Percentiles rank a stretch among this genome's conserved stretches.
Evolutionary conservation across 2,113 vertebrate species (phyloP).

Genomic region (Ariopsis seemanni): DNA sequence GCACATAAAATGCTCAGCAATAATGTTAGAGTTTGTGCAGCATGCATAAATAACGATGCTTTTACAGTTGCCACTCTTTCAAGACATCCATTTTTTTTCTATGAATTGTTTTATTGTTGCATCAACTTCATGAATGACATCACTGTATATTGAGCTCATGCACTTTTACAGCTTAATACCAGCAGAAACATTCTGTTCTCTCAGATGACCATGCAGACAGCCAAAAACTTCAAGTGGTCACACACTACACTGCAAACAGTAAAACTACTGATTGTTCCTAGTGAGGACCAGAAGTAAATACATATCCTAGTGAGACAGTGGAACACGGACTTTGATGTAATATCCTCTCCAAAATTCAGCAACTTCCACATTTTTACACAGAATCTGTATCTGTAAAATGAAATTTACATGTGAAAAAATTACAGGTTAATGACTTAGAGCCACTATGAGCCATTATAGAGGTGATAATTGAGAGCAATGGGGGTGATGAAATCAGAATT

Average conservation of each 20-base stretch:
- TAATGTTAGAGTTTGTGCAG: neutral
- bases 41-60: neutral
- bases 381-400: neutral
- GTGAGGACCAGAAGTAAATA: neutral
- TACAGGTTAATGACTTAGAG: neutral
- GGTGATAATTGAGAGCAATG: neutral
- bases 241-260: neutral
- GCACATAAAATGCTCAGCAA: neutral
- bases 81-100: neutral
- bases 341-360: neutral
- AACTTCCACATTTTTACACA: neutral
- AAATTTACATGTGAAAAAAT: neutral
- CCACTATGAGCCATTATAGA: neutral
- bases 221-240: neutral
- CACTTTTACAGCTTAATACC: neutral
- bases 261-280: neutral
- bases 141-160: neutral
- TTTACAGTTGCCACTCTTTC: neutral
- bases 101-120: neutral
- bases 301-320: neutral
- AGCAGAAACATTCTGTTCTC: neutral
- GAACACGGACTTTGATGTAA: neutral
- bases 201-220: neutral
- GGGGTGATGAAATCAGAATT: constrained; percentile 67
- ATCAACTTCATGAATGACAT: neutral